Percentiles rank a stretch among this genome's conserved stretches.
These are phyloP conservation scores for Mizuhopecten yessoensis DNA, from an alignment of 1,140 invertebrate genomes.

Conservation along the genomic window DNA sequence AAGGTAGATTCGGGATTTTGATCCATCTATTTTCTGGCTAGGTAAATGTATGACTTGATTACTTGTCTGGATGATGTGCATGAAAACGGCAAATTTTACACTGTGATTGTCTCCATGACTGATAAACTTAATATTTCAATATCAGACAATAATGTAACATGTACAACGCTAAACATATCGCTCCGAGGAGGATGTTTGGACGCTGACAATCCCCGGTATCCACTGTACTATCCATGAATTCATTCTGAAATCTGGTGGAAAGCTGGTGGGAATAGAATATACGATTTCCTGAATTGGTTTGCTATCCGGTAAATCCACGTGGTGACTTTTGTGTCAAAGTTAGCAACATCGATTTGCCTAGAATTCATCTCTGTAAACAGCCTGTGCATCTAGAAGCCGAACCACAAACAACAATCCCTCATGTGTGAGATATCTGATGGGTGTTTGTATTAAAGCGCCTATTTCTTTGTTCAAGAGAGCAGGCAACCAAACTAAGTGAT, in stretches of 20 bases:
- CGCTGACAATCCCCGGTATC: not conserved
- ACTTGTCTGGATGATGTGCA: too few species aligned
- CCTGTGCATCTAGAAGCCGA: not conserved
- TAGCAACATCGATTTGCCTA: not conserved
- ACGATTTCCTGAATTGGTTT: conserved; percentile 35
- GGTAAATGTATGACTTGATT: not conserved
- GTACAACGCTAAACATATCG: not conserved
- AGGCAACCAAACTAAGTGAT: too few species aligned
- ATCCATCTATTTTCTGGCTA: not conserved
- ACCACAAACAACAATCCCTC: too few species aligned
- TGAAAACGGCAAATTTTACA: too few species aligned
- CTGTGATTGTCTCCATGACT: not conserved
- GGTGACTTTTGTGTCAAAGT: not conserved
- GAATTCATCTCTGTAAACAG: not conserved
- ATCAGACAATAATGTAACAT: not conserved
- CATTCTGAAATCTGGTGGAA: not conserved
- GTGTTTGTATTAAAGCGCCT: too few species aligned
- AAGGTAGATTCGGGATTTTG: not conserved
- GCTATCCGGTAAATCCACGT: not conserved
- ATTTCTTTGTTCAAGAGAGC: too few species aligned
- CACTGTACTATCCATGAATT: not conserved
- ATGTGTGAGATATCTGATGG: too few species aligned
- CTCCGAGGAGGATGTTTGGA: not conserved
- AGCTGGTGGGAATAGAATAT: not conserved
- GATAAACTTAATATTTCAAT: not conserved